Conservation (phyloP, 2,113 vertebrate genomes). For the Brachyhypopomus occidentalis region DNA sequence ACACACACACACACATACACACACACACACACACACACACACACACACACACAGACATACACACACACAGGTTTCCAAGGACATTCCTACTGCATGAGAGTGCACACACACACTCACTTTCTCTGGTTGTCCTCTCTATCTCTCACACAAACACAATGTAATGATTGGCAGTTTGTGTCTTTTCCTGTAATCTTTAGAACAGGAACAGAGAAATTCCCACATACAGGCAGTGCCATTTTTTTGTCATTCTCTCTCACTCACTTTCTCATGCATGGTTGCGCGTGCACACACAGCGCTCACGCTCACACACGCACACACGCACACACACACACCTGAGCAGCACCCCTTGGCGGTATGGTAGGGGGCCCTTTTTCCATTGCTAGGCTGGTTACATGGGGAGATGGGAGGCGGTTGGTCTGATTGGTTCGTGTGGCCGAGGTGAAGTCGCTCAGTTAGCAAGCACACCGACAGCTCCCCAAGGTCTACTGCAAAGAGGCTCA, state of each 20-base stretch:
- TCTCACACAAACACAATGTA: background rate
- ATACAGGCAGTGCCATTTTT: background rate
- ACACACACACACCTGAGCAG: slow-evolving; percentile 7
- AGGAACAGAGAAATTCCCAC: background rate
- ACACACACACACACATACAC: background rate
- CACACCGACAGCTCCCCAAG: slow-evolving; percentile 61
- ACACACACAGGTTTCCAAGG: no score
- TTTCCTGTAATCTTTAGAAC: background rate
- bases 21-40: background rate
- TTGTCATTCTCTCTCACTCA: background rate
- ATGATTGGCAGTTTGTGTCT: background rate
- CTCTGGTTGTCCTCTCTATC: background rate
- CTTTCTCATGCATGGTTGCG: background rate
- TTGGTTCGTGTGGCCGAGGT: slow-evolving; percentile 60
- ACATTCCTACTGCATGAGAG: no score
- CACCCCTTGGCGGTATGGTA: background rate
- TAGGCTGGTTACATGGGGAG: slow-evolving; percentile 32
- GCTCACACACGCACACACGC: background rate
- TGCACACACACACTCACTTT: background rate
- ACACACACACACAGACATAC: slow-evolving; percentile 17
- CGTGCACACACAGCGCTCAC: background rate
- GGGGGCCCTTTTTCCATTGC: slow-evolving; percentile 36
- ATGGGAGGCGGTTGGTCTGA: slow-evolving; percentile 53
- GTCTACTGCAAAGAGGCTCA: slow-evolving; percentile 67
- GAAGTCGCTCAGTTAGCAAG: slow-evolving; percentile 53